Evolutionary conservation across 2,888 invertebrate species (phyloP).

Genomic region (Dynastes maya): DNA sequence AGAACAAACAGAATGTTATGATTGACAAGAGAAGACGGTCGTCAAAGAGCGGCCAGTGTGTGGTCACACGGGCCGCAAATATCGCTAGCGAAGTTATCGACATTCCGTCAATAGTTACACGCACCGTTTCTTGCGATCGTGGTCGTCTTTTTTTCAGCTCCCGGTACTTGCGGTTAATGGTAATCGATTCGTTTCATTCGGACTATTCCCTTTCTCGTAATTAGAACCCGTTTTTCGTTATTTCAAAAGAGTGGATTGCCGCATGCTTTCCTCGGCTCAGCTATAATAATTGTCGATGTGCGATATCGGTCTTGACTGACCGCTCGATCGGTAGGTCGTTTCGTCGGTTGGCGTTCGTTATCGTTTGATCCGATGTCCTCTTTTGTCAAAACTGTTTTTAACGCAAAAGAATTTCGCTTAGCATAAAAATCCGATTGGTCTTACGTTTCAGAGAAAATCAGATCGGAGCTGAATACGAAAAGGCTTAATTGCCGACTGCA

Average conservation of each 20-base stretch:
- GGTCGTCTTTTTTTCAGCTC: constrained; percentile 55
- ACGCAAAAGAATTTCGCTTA: constrained; percentile 43
- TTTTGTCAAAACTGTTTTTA: constrained; percentile 45
- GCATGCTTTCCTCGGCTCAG: constrained; percentile 40
- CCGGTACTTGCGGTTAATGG: constrained; percentile 64
- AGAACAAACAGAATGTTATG: constrained; percentile 60
- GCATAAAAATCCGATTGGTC: constrained; percentile 45
- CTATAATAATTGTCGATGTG: constrained; percentile 44
- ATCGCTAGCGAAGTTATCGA: constrained; percentile 62
- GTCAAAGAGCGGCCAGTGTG: constrained; percentile 60
- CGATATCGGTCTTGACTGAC: constrained; percentile 40
- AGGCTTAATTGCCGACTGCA: constrained; percentile 28
- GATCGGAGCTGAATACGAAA: constrained; percentile 40
- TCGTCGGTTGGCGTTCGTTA: constrained; percentile 34
- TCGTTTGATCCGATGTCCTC: constrained; percentile 45
- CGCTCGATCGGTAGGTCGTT: constrained; percentile 20
- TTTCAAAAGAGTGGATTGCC: constrained; percentile 46
- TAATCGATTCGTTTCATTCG: constrained; percentile 67
- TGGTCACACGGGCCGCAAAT: constrained; percentile 60
- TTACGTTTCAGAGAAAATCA: constrained; percentile 47
- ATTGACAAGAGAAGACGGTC: constrained; percentile 60
- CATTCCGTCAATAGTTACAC: constrained; percentile 63
- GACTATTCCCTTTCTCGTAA: constrained; percentile 61
- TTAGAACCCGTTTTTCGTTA: constrained; percentile 56
- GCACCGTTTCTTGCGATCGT: constrained; percentile 62